Conservation (phyloP, 2,888 invertebrate genomes). For the Gasteruption jaculator region DNA sequence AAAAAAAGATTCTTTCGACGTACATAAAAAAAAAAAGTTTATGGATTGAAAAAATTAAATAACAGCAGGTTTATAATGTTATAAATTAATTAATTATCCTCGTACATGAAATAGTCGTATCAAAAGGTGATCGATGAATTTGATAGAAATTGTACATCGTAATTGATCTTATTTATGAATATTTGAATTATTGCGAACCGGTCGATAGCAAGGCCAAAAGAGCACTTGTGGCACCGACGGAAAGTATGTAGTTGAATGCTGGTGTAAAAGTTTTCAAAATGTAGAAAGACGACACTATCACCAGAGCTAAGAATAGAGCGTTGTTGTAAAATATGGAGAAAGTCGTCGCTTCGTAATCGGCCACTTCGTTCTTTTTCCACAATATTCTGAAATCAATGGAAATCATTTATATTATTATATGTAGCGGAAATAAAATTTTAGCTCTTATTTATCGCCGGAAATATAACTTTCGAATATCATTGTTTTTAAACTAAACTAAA, state of each 20-base stretch:
- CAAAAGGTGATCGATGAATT: too few relatives aligned
- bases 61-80: too few relatives aligned
- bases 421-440: not conserved
- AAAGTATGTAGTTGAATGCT: slow-evolving; percentile 89
- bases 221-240: slow-evolving; percentile 85
- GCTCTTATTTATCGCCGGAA: not conserved
- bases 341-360: slow-evolving; percentile 98
- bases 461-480: too few relatives aligned
- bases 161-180: too few relatives aligned
- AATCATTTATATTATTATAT: slow-evolving; percentile 9
- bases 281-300: slow-evolving; percentile 93
- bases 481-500: too few relatives aligned
- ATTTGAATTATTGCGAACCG: slow-evolving; percentile 72
- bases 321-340: slow-evolving; percentile 99
- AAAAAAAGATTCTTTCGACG: too few relatives aligned
- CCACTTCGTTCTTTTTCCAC: slow-evolving; percentile 99
- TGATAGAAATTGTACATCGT: too few relatives aligned
- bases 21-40: too few relatives aligned
- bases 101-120: too few relatives aligned
- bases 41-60: too few relatives aligned
- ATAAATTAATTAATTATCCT: too few relatives aligned
- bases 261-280: slow-evolving; percentile 84
- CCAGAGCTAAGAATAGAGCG: slow-evolving; percentile 87
- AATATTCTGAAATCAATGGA: slow-evolving; percentile 70
- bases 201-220: slow-evolving; percentile 94